Conservation (phyloP, 2,797 vertebrate genomes). For the Hephaestus fuliginosus region DNA sequence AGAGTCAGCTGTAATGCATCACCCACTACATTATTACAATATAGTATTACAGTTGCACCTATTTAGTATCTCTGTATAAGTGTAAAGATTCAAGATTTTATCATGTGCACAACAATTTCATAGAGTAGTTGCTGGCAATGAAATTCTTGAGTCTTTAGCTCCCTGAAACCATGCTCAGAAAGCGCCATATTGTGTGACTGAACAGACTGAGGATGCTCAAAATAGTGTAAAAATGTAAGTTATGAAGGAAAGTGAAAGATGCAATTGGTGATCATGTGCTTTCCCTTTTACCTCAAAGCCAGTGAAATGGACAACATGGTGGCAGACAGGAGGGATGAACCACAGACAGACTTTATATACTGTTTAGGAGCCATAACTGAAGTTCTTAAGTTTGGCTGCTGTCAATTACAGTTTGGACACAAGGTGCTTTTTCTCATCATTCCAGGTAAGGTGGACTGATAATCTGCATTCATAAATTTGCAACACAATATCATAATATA, state of each 20-base stretch:
- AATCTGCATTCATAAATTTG: background rate
- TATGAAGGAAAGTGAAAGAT: background rate
- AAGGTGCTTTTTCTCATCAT: conserved; percentile 89
- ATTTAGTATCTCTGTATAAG: background rate
- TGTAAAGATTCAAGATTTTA: too few species aligned
- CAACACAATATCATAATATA: too few species aligned
- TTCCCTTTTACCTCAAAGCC: conserved; percentile 54
- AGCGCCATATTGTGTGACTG: background rate
- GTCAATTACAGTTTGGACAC: conserved; percentile 81
- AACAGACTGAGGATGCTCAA: background rate
- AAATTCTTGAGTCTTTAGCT: too few species aligned
- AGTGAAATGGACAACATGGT: conserved; percentile 68
- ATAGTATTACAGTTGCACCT: background rate
- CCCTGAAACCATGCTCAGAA: too few species aligned
- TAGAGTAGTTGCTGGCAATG: too few species aligned
- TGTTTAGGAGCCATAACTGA: conserved; percentile 91
- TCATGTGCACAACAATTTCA: too few species aligned
- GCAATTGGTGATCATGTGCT: background rate
- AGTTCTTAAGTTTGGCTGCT: conserved; percentile 90
- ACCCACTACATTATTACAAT: too few species aligned
- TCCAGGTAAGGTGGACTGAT: conserved; percentile 83
- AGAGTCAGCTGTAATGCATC: background rate
- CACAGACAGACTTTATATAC: conserved; percentile 88
- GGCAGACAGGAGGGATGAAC: conserved; percentile 74
- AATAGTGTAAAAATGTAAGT: background rate